These are phyloP conservation scores for Eilema caniola DNA, from an alignment of 2,888 invertebrate species.

Conservation along the genomic window DNA sequence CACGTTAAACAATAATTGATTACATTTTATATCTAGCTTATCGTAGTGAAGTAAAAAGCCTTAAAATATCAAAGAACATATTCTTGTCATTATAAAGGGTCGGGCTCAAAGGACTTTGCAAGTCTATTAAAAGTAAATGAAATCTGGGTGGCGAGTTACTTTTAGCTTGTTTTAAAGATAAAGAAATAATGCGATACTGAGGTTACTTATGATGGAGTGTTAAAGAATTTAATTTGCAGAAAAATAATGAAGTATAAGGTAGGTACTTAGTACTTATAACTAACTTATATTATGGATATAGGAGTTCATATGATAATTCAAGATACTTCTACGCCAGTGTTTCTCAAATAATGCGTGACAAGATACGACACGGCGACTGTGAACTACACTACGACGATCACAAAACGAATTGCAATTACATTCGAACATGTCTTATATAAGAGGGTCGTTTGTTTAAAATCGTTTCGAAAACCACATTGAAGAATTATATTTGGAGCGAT, in stretches of 20 bases:
- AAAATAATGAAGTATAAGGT: background rate
- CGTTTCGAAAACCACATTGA: background rate
- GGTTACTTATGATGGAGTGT: background rate
- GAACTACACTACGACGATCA: background rate
- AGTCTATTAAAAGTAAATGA: conserved; percentile 16
- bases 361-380: background rate
- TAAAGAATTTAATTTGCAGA: background rate
- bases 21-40: conserved; percentile 1
- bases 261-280: no score
- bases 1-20: conserved; percentile 1
- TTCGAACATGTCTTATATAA: background rate
- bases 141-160: background rate
- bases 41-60: conserved; percentile 4
- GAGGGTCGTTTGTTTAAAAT: background rate
- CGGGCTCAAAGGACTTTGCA: conserved; percentile 1
- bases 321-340: background rate
- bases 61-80: background rate
- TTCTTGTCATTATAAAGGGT: conserved; percentile 6
- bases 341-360: background rate
- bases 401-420: background rate
- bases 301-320: background rate
- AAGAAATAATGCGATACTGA: conserved; percentile 10
- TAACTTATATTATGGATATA: no score
- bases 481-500: background rate
- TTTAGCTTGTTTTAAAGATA: conserved; percentile 6